These are phyloP conservation scores for Melieria omissa DNA, from an alignment of 2,888 invertebrate genomes.

Conservation along the genomic window DNA sequence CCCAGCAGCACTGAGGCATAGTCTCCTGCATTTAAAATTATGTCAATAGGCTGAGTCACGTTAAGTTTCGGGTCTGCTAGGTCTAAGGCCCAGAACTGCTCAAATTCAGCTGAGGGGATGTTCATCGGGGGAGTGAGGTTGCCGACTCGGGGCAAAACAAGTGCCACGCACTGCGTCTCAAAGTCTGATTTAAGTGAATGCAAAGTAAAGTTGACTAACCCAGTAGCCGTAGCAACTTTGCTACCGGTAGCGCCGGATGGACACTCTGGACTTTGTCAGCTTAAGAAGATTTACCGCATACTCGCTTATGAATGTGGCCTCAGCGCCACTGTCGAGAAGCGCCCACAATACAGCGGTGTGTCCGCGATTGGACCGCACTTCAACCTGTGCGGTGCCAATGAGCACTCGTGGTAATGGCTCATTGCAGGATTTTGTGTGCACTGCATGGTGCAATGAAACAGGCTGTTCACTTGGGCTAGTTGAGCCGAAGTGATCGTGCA, in stretches of 20 bases:
- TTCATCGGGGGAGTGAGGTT: no score
- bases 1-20: slow-evolving; percentile 4
- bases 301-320: slow-evolving; percentile 23
- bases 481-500: not conserved
- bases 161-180: no score
- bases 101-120: no score
- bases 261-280: not conserved
- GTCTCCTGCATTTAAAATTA: slow-evolving; percentile 19
- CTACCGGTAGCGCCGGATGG: slow-evolving; percentile 11
- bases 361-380: not conserved
- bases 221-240: not conserved
- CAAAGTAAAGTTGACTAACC: not conserved
- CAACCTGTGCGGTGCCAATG: not conserved
- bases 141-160: no score
- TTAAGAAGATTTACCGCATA: slow-evolving; percentile 3
- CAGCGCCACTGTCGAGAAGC: slow-evolving; percentile 21
- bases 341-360: slow-evolving; percentile 4
- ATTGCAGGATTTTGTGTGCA: not conserved
- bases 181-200: not conserved
- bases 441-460: not conserved
- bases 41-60: not conserved
- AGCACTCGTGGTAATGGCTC: not conserved
- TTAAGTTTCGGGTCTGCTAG: no score
- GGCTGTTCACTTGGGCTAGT: no score
- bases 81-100: no score